Base-by-base conservation (phyloP, 1,140 invertebrate genomes). In the Megathymus violae region DNA sequence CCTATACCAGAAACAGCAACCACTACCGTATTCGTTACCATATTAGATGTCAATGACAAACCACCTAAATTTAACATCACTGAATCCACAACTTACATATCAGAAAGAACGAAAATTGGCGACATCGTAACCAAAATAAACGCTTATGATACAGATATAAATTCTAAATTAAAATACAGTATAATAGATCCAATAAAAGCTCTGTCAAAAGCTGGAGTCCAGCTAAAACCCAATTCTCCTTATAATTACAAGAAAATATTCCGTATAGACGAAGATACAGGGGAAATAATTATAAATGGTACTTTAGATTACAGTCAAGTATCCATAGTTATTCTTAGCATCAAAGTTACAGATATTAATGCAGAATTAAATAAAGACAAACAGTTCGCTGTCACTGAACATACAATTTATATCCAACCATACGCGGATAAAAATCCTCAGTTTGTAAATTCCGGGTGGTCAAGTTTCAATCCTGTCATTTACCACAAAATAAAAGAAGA, bases 31-130 rank as follows among this genome's bases (percentile, higher is more conserved):
- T 94, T 94, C 34, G 93, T 97, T 0, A 94, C 93, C 17, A 93
- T 97, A 9, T 83, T 94, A 64, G 96, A 97, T 78, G 95, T 97
- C 0, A 97, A 97, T 66, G 96, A 98, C 76, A 96, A 97, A 75
- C 93, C 95, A 9, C 97, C 97, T 0, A 92, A 86, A 62, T 98
- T 97, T 60, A 92, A 94, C 67, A 93, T 94, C 16, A 92, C 92
- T 0, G 92, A 94, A 5, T 91, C 93, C 38, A 84, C 86, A 0
- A 89, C 86, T 10, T 95, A 96, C 54, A 94, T 96, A 7, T 95
- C 95, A 0, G 95, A 96, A 80, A 91, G 93, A 76, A 93, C 94
- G 0, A 91, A 93, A 58, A 92, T 95, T 19, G 94, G 94, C 71
- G 92, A 94, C 66, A 72, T 88, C 7, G 93, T 97, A 0, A 76